These are phyloP conservation scores for Battus philenor DNA, from an alignment of 1,140 invertebrate species.

Conservation along the genomic window DNA sequence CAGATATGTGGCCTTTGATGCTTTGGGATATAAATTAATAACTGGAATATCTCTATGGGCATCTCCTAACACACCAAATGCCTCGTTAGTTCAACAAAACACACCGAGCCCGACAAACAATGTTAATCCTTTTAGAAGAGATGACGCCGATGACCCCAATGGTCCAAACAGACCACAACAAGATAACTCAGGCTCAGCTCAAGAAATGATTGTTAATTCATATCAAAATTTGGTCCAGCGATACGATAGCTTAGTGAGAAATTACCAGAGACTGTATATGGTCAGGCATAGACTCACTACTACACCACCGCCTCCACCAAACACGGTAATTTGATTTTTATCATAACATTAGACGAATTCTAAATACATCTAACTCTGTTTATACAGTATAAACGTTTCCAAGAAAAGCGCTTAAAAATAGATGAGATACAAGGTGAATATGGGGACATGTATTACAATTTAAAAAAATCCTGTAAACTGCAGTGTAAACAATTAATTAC, in stretches of 20 bases:
- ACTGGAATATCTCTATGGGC: slow-evolving; percentile 84
- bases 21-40: slow-evolving; percentile 87
- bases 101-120: slow-evolving; percentile 23
- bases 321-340: too few relatives aligned
- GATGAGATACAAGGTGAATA: too few relatives aligned
- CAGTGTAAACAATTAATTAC: too few relatives aligned
- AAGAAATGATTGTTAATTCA: slow-evolving; percentile 66
- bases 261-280: slow-evolving; percentile 67
- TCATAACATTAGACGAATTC: too few relatives aligned
- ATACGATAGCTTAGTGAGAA: slow-evolving; percentile 69
- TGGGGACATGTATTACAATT: too few relatives aligned
- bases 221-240: slow-evolving; percentile 70
- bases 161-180: slow-evolving; percentile 28
- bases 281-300: slow-evolving; percentile 56
- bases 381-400: too few relatives aligned
- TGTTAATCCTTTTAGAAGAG: slow-evolving; percentile 22
- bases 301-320: slow-evolving; percentile 48
- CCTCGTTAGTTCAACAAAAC: slow-evolving; percentile 31
- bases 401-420: too few relatives aligned
- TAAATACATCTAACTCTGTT: too few relatives aligned
- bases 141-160: slow-evolving; percentile 37
- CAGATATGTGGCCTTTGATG: slow-evolving; percentile 92
- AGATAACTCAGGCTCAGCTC: slow-evolving; percentile 38
- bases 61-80: slow-evolving; percentile 20
- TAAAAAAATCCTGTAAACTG: too few relatives aligned